phyloP scores from a whole-genome alignment of 2,113 vertebrate genomes.

The Spea multiplicata region DNA sequence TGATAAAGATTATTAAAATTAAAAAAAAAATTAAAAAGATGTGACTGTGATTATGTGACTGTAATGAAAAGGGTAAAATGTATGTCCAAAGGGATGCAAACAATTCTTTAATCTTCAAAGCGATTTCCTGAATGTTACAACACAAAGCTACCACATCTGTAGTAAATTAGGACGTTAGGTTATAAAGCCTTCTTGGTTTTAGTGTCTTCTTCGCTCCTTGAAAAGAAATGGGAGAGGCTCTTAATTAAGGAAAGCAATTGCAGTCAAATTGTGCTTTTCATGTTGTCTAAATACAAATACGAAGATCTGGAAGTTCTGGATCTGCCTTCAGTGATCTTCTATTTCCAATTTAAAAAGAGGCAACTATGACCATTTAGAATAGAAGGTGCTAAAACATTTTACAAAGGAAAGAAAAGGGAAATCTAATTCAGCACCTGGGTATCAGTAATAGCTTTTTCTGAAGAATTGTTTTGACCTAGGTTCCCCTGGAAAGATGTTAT shows the following conservation, averaged over 20 bases:
- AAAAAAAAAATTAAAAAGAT: conserved; percentile 7
- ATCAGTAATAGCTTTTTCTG: conserved; percentile 28
- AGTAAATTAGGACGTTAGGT: conserved; percentile 26
- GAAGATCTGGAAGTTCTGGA: conserved; percentile 36
- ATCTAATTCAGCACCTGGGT: conserved; percentile 38
- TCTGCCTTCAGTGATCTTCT: conserved; percentile 41
- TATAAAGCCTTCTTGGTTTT: conserved; percentile 1
- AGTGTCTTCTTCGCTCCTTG: conserved; percentile 13
- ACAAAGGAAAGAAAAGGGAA: conserved; percentile 15
- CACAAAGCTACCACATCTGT: conserved; percentile 41
- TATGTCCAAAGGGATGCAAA: conserved; percentile 12
- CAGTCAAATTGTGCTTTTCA: conserved; percentile 28
- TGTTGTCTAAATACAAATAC: conserved; percentile 34
- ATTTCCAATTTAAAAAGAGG: conserved; percentile 43
- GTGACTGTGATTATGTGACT: conserved; percentile 13
- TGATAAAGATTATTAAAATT: too few species aligned
- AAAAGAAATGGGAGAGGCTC: conserved; percentile 7
- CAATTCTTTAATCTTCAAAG: conserved; percentile 45
- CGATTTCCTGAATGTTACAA: conserved; percentile 21
- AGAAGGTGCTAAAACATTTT: conserved; percentile 47
- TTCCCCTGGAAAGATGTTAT: neutral
- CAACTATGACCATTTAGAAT: conserved; percentile 39
- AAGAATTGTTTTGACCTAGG: neutral
- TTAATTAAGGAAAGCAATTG: conserved; percentile 39
- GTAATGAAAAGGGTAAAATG: conserved; percentile 12